Conservation (phyloP, 2,113 vertebrate genomes). For the Oryzias curvinotus region DNA sequence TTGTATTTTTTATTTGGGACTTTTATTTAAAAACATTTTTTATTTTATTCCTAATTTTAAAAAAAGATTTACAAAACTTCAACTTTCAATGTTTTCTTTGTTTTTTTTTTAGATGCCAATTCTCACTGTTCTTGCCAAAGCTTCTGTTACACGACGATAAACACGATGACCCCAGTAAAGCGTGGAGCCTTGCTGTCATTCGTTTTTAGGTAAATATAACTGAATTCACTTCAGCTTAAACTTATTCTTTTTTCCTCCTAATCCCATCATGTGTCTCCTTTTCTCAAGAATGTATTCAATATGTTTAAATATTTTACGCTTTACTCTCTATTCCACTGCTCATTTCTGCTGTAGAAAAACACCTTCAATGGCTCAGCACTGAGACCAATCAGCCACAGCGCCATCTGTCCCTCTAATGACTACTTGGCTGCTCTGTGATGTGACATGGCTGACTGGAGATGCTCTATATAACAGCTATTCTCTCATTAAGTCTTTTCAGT, state of each 20-base stretch:
- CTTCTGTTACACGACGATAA: slow-evolving; percentile 16
- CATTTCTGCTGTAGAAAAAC: slow-evolving; percentile 46
- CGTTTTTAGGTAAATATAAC: slow-evolving; percentile 2
- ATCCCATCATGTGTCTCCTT: slow-evolving; percentile 3
- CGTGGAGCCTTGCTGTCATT: slow-evolving; percentile 8
- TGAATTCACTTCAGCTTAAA: slow-evolving; percentile 19
- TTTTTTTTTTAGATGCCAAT: background rate
- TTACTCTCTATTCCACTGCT: slow-evolving; percentile 6
- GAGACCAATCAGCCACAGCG: slow-evolving; percentile 61
- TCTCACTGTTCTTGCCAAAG: slow-evolving; percentile 28
- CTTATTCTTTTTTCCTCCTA: slow-evolving; percentile 19
- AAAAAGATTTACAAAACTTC: too few species aligned
- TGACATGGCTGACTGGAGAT: slow-evolving; percentile 54
- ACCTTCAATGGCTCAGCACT: slow-evolving; percentile 63
- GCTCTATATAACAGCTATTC: slow-evolving; percentile 35
- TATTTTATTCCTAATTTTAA: too few species aligned
- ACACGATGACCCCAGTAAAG: slow-evolving; percentile 1
- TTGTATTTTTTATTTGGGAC: background rate
- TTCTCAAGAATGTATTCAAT: slow-evolving; percentile 6
- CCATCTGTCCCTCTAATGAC: slow-evolving; percentile 77
- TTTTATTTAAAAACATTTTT: background rate
- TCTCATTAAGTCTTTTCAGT: slow-evolving; percentile 50
- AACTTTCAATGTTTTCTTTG: too few species aligned
- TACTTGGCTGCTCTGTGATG: slow-evolving; percentile 65
- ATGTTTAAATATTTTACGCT: slow-evolving; percentile 1